Percentiles rank a stretch among this genome's conserved stretches.
Evolutionary conservation across 1,140 invertebrate genomes (phyloP).

Genomic region (Scaptomyza pallida): DNA sequence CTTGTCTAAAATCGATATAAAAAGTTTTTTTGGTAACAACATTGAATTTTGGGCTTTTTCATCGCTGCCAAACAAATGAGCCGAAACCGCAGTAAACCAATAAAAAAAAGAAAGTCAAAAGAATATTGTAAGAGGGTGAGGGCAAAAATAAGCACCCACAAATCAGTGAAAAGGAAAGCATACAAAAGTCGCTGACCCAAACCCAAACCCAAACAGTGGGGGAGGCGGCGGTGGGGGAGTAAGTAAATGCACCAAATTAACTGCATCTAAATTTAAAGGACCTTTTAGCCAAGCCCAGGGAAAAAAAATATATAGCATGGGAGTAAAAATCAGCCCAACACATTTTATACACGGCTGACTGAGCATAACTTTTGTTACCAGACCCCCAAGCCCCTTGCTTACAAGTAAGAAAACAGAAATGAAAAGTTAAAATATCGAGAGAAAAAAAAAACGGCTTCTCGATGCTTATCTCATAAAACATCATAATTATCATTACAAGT

Average conservation of each 20-base stretch:
- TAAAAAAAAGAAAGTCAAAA: slow-evolving; percentile 6
- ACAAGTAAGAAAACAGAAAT: slow-evolving; percentile 1
- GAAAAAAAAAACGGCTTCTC: slow-evolving; percentile 24
- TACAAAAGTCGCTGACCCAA: slow-evolving; percentile 6
- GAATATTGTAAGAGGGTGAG: not conserved
- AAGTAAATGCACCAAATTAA: slow-evolving; percentile 51
- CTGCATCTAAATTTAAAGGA: slow-evolving; percentile 43
- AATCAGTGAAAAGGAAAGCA: slow-evolving; percentile 57
- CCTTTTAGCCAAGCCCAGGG: slow-evolving; percentile 32
- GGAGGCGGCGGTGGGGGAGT: too few relatives aligned
- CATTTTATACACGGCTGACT: slow-evolving; percentile 68
- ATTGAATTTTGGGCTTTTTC: slow-evolving; percentile 16
- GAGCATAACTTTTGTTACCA: slow-evolving; percentile 60
- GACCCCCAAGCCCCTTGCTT: not conserved
- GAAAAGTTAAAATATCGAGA: slow-evolving; percentile 14
- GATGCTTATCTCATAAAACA: slow-evolving; percentile 56
- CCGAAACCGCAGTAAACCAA: slow-evolving; percentile 44
- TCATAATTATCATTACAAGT: slow-evolving; percentile 57
- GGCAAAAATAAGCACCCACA: slow-evolving; percentile 18
- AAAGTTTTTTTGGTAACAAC: slow-evolving; percentile 5
- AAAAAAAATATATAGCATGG: slow-evolving; percentile 31
- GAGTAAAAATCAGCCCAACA: slow-evolving; percentile 70
- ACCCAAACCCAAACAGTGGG: too few relatives aligned
- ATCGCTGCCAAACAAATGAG: slow-evolving; percentile 49
- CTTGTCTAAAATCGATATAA: not conserved